phyloP scores from a whole-genome alignment of 2,113 vertebrate species.

The Ochotona princeps region DNA sequence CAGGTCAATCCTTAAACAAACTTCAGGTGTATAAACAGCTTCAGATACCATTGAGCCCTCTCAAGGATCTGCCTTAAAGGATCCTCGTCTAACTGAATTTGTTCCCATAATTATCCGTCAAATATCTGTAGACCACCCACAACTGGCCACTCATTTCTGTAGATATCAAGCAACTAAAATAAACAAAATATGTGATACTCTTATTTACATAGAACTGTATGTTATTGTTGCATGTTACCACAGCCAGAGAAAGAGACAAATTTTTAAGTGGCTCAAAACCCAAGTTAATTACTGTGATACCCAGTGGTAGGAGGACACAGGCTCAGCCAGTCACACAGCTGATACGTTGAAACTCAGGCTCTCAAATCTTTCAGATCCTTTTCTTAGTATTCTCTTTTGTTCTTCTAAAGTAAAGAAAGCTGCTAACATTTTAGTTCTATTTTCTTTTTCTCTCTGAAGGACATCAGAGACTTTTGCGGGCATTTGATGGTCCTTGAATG shows the following conservation, averaged over 20 bases:
- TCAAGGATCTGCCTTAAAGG: background rate
- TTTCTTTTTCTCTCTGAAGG: constrained; percentile 81
- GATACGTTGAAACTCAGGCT: background rate
- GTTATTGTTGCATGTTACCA: background rate
- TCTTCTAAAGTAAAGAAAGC: constrained; percentile 48
- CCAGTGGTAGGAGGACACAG: background rate
- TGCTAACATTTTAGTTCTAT: constrained; percentile 66
- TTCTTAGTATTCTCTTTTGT: background rate
- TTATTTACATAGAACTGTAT: background rate
- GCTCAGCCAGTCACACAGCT: background rate
- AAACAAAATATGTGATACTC: background rate
- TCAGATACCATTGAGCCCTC: background rate
- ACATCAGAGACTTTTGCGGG: constrained; percentile 81
- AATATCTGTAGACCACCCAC: background rate
- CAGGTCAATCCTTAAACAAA: background rate
- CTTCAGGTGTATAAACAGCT: background rate
- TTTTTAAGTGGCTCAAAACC: background rate
- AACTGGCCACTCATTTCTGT: background rate
- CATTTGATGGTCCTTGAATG: constrained; percentile 83
- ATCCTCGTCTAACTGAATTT: background rate
- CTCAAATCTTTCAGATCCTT: background rate
- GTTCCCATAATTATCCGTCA: background rate
- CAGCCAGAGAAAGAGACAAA: background rate
- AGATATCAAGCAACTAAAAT: background rate
- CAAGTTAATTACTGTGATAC: background rate